Evolutionary conservation across 1,140 invertebrate species (phyloP).

Genomic region (Venturia canescens): DNA sequence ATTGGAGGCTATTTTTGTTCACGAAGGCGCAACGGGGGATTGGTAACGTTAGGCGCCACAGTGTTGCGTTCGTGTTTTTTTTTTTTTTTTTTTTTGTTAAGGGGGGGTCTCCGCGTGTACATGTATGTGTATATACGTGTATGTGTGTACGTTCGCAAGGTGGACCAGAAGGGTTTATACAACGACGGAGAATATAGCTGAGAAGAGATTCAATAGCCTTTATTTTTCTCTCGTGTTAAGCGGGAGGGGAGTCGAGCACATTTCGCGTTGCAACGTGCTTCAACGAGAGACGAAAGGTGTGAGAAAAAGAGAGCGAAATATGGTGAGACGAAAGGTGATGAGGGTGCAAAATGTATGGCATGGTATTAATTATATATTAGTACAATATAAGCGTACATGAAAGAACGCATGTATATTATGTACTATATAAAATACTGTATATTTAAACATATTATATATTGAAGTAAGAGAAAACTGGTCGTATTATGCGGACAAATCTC

Average conservation of each 20-base stretch:
- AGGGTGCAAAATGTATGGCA: slow-evolving; percentile 50
- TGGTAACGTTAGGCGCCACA: slow-evolving; percentile 41
- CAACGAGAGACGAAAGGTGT: slow-evolving; percentile 11
- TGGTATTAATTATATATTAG: slow-evolving; percentile 17
- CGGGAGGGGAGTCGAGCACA: slow-evolving; percentile 41
- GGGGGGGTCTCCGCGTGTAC: neutral
- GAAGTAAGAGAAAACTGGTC: neutral
- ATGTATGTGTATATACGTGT: neutral
- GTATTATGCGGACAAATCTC: neutral
- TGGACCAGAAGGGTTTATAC: slow-evolving; percentile 30
- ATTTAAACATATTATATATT: neutral
- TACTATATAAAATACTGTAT: neutral
- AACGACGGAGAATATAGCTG: slow-evolving; percentile 26
- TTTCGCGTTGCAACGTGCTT: slow-evolving; percentile 44
- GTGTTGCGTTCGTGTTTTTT: neutral
- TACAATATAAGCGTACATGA: neutral
- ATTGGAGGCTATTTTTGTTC: slow-evolving; percentile 75
- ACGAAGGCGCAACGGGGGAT: slow-evolving; percentile 43
- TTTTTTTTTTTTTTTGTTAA: neutral
- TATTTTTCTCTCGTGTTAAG: slow-evolving; percentile 73
- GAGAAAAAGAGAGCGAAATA: slow-evolving; percentile 41
- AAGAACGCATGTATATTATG: neutral
- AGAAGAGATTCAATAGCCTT: slow-evolving; percentile 72
- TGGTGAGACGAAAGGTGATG: slow-evolving; percentile 47
- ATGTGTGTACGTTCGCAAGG: neutral